phyloP scores from a whole-genome alignment of 2,888 invertebrate genomes.

The Netelia fuscicornis region DNA sequence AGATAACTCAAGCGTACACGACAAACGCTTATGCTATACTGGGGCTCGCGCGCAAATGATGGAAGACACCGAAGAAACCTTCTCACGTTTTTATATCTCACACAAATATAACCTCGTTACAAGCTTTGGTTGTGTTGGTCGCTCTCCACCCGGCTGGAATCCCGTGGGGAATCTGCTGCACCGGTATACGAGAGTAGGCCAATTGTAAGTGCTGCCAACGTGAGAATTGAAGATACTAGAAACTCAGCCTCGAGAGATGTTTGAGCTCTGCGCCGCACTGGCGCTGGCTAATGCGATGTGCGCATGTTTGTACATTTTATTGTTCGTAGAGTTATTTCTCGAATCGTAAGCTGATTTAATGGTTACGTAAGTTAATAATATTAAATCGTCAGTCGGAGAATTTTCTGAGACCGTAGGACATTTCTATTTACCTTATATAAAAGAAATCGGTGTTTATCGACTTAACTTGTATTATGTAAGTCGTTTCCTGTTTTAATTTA shows the following conservation, averaged over 20 bases:
- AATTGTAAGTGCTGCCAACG: background rate
- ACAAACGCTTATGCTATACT: background rate
- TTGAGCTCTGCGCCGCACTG: too few species aligned
- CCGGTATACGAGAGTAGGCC: constrained; percentile 14
- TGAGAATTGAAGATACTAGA: background rate
- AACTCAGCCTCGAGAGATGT: background rate
- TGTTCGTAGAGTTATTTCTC: too few species aligned
- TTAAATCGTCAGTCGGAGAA: too few species aligned
- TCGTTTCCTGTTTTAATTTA: too few species aligned
- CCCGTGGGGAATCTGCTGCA: constrained; percentile 14
- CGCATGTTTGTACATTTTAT: too few species aligned
- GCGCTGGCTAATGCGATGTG: too few species aligned
- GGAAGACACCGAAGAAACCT: background rate
- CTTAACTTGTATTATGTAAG: too few species aligned
- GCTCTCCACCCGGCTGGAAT: background rate
- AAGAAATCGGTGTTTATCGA: too few species aligned
- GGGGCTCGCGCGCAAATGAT: background rate
- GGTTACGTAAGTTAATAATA: too few species aligned
- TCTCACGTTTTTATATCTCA: background rate
- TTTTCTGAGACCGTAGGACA: too few species aligned
- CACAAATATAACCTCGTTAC: background rate
- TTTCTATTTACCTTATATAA: too few species aligned
- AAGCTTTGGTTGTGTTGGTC: background rate
- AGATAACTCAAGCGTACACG: background rate
- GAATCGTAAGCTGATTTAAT: too few species aligned